Conservation (phyloP, 2,888 invertebrate species). For the Drosophila merina region DNA sequence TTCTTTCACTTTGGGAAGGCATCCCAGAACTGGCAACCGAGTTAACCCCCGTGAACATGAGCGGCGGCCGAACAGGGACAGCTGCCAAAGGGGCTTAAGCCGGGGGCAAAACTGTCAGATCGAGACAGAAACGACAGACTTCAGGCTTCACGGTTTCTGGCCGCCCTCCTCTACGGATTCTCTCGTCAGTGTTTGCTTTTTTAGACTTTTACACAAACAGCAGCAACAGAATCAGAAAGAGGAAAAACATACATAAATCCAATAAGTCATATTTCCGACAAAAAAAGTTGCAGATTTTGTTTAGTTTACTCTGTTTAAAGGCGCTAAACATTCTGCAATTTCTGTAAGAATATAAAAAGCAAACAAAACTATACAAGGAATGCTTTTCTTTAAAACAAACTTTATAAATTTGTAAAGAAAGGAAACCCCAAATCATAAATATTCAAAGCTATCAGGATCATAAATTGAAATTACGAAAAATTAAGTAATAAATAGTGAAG, state of each 20-base stretch:
- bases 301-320: no score
- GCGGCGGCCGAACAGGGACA: constrained; percentile 8
- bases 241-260: constrained; percentile 5
- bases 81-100: constrained; percentile 24
- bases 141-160: constrained; percentile 2
- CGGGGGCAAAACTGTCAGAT: constrained; percentile 23
- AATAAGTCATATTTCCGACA: constrained; percentile 15
- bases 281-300: no score
- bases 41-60: constrained; percentile 30
- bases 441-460: not conserved
- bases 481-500: constrained; percentile 26
- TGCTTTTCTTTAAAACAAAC: no score
- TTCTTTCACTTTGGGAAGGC: not conserved
- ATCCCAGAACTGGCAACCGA: constrained; percentile 24
- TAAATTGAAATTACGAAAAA: constrained; percentile 7
- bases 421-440: no score
- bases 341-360: no score
- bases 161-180: not conserved
- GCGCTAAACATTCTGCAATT: no score
- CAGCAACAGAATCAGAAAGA: constrained; percentile 18
- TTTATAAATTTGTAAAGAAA: no score
- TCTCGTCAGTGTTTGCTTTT: not conserved
- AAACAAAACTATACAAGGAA: no score
- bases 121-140: constrained; percentile 4
- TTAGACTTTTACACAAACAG: constrained; percentile 5